These are phyloP conservation scores for Netelia melanura DNA, from an alignment of 2,888 invertebrate species.

Conservation along the genomic window DNA sequence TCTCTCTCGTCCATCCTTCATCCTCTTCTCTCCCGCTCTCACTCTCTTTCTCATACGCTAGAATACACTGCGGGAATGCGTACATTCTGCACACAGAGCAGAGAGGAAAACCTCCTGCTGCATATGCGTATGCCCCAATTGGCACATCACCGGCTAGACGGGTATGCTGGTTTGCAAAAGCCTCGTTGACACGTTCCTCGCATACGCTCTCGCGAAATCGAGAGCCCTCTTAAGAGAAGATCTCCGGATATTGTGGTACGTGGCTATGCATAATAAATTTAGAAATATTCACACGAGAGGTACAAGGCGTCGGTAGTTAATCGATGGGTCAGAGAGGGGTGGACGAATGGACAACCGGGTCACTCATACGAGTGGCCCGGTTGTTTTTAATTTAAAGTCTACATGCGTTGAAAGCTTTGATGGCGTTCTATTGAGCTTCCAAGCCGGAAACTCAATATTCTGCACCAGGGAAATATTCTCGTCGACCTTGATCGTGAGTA, in stretches of 20 bases:
- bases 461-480: too few species aligned
- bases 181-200: conserved; percentile 24
- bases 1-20: conserved; percentile 6
- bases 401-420: too few species aligned
- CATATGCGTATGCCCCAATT: conserved; percentile 43
- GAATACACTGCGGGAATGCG: conserved; percentile 41
- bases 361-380: too few species aligned
- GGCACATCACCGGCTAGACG: conserved; percentile 23
- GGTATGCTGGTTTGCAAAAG: conserved; percentile 13
- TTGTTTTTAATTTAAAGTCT: too few species aligned
- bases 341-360: too few species aligned
- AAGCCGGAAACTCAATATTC: too few species aligned
- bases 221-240: conserved; percentile 18
- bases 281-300: too few species aligned
- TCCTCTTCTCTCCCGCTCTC: too few species aligned
- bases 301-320: too few species aligned
- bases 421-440: too few species aligned
- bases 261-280: too few species aligned
- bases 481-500: neutral
- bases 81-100: conserved; percentile 35
- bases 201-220: conserved; percentile 14
- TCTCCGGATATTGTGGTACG: neutral
- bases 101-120: neutral
- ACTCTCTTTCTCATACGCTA: neutral
- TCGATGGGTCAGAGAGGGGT: too few species aligned